Evolutionary conservation across 2,113 vertebrate genomes (phyloP), one percentile per base, ranked within the genome.

Genomic region (Catharus minimus): DNA sequence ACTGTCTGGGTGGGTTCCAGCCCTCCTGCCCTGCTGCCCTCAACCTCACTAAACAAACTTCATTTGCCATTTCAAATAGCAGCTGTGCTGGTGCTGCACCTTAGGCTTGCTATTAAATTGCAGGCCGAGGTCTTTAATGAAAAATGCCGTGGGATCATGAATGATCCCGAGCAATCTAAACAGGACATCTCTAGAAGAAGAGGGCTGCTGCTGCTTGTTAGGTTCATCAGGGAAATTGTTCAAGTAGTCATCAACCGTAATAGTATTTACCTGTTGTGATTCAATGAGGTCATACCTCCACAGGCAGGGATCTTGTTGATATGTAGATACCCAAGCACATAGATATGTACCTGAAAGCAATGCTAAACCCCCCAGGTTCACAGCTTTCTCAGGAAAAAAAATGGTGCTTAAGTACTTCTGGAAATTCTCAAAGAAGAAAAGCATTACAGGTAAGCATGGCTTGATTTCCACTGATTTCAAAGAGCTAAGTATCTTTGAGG

Each of bases 1-100:
- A 3, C 12, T 1, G 0, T 15, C 10, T 23, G 27, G 9, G 5
- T 13, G 2, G 3, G 20, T 8, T 43, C 26, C 26, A 44, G 26
- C 15, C 23, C 32, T 86, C 21, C 39, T 39, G 28, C 38, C 24
- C 12, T 66, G 44, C 64, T 73, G 8, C 28, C 32, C 41, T 66
- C 55, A 81, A 60, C 32, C 60, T 18, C 15, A 71, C 30, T 26
- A 52, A 71, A 58, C 3, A 12, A 18, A 13, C 32, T 9, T 4
- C 55, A 46, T 15, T 22, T 17, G 43, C 28, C 13, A 21, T 76
- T 82, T 82, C 50, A 79, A 33, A 75, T 0, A 65, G 53, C 71
- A 85, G 38, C 55, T 68, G 23, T 71, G 43, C 22, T 39, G n/a
- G 15, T 3, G 4, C 57, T 56, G 41, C 23, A 56, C 8, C 30